phyloP scores from a whole-genome alignment of 2,888 invertebrate genomes.

The Diarsia brunnea region DNA sequence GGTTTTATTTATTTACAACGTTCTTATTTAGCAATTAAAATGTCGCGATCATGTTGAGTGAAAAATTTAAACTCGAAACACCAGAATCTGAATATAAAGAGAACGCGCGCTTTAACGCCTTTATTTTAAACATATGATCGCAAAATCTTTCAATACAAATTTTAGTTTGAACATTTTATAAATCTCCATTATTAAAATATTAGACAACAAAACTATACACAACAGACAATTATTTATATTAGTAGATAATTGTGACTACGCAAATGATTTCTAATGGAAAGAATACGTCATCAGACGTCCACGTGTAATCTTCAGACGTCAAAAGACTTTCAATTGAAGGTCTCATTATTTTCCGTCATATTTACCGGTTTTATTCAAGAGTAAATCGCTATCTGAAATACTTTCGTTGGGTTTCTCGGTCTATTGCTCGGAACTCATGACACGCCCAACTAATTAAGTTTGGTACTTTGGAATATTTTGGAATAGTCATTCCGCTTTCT shows the following conservation, averaged over 20 bases:
- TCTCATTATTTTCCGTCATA: constrained; percentile 25
- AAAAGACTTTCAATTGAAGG: not conserved
- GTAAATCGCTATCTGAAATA: constrained; percentile 26
- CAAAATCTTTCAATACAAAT: not conserved
- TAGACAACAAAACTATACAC: not conserved
- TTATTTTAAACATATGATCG: not conserved
- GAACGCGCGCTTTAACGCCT: not conserved
- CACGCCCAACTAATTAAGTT: constrained; percentile 26
- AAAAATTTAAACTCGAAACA: not conserved
- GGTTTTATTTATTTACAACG: not conserved
- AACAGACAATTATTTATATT: not conserved
- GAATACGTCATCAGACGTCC: not conserved
- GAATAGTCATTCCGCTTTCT: not conserved
- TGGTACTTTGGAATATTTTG: constrained; percentile 11
- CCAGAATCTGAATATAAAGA: not conserved
- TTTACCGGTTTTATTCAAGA: constrained; percentile 24
- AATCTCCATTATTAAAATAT: not conserved
- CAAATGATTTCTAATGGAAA: not conserved
- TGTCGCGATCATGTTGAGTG: not conserved
- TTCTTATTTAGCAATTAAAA: not conserved
- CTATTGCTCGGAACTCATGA: not conserved
- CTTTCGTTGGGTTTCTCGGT: not conserved
- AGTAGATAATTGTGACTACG: not conserved
- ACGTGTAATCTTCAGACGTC: constrained; percentile 5
- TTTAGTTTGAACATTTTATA: not conserved